Conservation (phyloP, 2,888 invertebrate genomes). For the Drosophila rubida region DNA sequence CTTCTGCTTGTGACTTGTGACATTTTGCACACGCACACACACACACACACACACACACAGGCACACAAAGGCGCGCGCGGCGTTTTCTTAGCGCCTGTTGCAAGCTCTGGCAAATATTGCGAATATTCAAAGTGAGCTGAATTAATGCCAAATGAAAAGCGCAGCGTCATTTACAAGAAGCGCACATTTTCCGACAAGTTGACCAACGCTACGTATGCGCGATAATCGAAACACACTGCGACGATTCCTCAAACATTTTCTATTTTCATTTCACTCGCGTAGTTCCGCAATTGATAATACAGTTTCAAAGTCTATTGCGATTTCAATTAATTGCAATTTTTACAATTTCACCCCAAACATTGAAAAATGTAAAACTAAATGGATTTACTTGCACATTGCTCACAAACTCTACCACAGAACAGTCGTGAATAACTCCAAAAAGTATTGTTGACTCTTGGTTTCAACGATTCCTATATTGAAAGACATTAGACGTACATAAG, state of each 20-base stretch:
- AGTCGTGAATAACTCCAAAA: no score
- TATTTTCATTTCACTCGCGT: neutral
- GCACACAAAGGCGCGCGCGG: slow-evolving; percentile 37
- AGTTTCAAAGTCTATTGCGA: neutral
- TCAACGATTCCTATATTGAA: neutral
- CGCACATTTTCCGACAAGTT: slow-evolving; percentile 14
- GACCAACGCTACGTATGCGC: slow-evolving; percentile 1
- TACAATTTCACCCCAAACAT: no score
- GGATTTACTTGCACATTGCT: no score
- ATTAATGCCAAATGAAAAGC: slow-evolving; percentile 51
- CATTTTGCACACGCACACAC: slow-evolving; percentile 46
- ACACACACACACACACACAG: neutral
- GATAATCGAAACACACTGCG: neutral
- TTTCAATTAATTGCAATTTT: no score
- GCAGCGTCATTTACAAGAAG: slow-evolving; percentile 21
- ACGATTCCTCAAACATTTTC: neutral
- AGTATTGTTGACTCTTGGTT: no score
- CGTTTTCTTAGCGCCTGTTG: slow-evolving; percentile 33
- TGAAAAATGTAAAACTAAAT: no score
- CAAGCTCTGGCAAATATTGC: slow-evolving; percentile 38
- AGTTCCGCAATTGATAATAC: neutral
- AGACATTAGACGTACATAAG: no score
- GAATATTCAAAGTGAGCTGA: slow-evolving; percentile 44
- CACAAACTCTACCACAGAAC: no score
- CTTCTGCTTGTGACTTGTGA: slow-evolving; percentile 63